Conservation (phyloP, 92 coral and sea anemone species). For the Zoanthus solanderi region DNA sequence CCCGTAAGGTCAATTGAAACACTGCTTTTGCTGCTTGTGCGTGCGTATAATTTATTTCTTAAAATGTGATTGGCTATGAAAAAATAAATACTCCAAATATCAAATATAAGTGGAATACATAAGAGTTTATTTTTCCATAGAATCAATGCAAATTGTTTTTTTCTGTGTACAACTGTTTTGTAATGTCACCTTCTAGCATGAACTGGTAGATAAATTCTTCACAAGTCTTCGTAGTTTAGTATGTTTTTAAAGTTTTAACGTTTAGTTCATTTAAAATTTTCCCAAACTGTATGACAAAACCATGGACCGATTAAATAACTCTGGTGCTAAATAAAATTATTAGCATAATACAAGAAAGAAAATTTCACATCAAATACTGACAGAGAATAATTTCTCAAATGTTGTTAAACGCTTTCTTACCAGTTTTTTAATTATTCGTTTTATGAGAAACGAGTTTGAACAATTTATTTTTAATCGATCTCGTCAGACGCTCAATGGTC, state of each 20-base stretch:
- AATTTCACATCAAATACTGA: background rate
- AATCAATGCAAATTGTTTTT: background rate
- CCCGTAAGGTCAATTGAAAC: background rate
- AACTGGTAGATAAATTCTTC: background rate
- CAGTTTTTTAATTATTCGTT: background rate
- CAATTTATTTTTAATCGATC: slow-evolving; percentile 14
- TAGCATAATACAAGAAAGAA: slow-evolving; percentile 27
- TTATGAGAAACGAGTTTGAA: background rate
- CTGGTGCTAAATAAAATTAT: slow-evolving; percentile 19
- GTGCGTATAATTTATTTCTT: slow-evolving; percentile 47
- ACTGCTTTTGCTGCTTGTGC: background rate
- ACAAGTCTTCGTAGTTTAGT: background rate
- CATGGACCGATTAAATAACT: background rate
- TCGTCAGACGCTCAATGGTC: slow-evolving; percentile 11
- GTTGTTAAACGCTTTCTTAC: background rate
- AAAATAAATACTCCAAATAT: slow-evolving; percentile 25
- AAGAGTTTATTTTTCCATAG: slow-evolving; percentile 20
- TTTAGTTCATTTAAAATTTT: background rate
- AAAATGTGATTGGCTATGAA: background rate
- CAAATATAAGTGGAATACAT: slow-evolving; percentile 17
- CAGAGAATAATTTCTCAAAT: background rate
- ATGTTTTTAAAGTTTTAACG: background rate
- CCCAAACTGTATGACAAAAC: background rate
- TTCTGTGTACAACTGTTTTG: background rate
- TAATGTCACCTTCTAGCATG: background rate